Base-by-base conservation (phyloP, 2,888 invertebrate species). In the Parapristionchus giblindavisi region DNA sequence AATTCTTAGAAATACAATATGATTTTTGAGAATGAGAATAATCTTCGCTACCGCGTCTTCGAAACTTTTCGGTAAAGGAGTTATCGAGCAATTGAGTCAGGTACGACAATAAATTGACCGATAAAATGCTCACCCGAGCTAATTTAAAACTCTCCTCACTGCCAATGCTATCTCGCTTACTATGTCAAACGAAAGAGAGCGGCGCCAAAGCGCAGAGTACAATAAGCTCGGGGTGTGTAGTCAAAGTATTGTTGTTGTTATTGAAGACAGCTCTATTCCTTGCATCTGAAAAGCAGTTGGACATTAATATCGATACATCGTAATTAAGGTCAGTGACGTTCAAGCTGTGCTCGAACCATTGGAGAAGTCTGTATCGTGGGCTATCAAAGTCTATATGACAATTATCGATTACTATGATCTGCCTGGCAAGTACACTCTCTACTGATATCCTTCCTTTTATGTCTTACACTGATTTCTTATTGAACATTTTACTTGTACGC, bases 11-110 rank as follows among this genome's bases (percentile, higher is more conserved):
- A 74, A n/a, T 6, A 17, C 14, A 43, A 61, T 2, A n/a, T 70
- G 21, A 40, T 24, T 38, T 60, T 78, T 54, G 38, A 79, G 78
- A 54, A 79, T 81, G 32, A 77, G 80, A 14, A 56, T 61, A 14
- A 21, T 79, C 17, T 81, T 82, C 73, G 63, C 78, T n/a, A 40
- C 38, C 0, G 80, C 77, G 36, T 79, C 80, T 0, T 58, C 75
- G 1, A 79, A 78, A 54, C 68, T 82, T 0, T 79, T 78, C 54
- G 77, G 80, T 3, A 79, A 79, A 27, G 80, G 79, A 40, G 78
- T 82, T 2, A 63, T 82, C 14, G 75, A 76, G n/a, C 82, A 82
- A 43, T 70, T 82, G 2, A 76, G 78, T 11, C 75, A 80, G 43
- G 77, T 82, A n/a, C 56, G 6, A 27, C 8, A 27, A 11, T 43